Conservation (phyloP, 2,113 vertebrate species). For the Mobula birostris region DNA sequence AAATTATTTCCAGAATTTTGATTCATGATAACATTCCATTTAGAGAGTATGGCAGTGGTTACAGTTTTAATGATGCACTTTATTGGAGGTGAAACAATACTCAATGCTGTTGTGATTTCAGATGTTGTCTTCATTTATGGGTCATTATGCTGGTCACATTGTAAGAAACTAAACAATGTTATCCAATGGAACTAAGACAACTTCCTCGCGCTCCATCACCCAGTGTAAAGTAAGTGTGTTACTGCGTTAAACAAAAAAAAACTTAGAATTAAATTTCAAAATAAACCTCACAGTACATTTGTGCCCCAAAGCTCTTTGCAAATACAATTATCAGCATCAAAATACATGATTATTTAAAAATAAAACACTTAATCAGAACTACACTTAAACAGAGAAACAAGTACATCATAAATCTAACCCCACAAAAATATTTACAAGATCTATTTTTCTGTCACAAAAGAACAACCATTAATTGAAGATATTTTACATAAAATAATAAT, state of each 20-base stretch:
- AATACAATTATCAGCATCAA: neutral
- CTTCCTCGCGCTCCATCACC: slow-evolving; percentile 34
- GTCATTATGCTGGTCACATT: slow-evolving; percentile 26
- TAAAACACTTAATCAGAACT: slow-evolving; percentile 14
- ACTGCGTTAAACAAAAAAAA: slow-evolving; percentile 30
- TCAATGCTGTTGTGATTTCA: slow-evolving; percentile 33
- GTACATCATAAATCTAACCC: slow-evolving; percentile 2
- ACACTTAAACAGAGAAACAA: slow-evolving; percentile 24
- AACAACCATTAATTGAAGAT: slow-evolving; percentile 26
- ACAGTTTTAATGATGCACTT: slow-evolving; percentile 24
- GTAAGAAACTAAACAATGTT: slow-evolving; percentile 26
- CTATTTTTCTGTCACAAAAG: slow-evolving; percentile 34
- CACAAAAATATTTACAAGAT: slow-evolving; percentile 23
- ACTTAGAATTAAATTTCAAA: slow-evolving; percentile 14
- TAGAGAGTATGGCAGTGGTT: slow-evolving; percentile 7
- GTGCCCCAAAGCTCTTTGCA: slow-evolving; percentile 21
- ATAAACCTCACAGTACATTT: slow-evolving; percentile 16
- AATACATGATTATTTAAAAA: slow-evolving; percentile 1
- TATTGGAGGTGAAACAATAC: slow-evolving; percentile 28
- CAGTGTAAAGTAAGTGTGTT: slow-evolving; percentile 26
- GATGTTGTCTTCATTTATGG: slow-evolving; percentile 14
- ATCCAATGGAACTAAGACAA: slow-evolving; percentile 31
- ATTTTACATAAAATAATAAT: slow-evolving; percentile 31
- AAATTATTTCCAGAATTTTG: neutral
- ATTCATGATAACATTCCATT: slow-evolving; percentile 26